Conservation (phyloP, 2,113 vertebrate species). For the Origma solitaria region DNA sequence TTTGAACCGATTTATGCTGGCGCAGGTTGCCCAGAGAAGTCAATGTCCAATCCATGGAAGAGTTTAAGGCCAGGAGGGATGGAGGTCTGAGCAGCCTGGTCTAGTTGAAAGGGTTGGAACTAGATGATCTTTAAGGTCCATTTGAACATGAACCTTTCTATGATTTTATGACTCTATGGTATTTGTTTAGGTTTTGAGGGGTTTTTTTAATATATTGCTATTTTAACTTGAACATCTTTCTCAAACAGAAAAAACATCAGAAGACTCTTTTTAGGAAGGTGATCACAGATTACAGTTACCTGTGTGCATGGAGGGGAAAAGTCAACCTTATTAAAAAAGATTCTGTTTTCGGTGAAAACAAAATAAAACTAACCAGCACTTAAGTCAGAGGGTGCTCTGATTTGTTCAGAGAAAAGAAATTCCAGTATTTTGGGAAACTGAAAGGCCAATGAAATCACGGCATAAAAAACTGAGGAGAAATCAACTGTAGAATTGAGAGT, state of each 20-base stretch:
- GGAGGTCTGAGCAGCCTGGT: not conserved
- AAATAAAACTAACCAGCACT: not conserved
- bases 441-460: not conserved
- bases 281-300: not conserved
- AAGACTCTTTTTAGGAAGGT: not conserved
- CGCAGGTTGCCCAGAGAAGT: not conserved
- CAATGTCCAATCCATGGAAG: fast-evolving
- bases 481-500: not conserved
- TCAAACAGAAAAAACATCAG: not conserved
- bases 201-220: not conserved
- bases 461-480: not conserved
- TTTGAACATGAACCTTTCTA: not conserved
- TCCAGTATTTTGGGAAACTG: not conserved
- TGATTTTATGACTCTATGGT: not conserved
- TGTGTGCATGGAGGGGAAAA: not conserved
- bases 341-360: not conserved
- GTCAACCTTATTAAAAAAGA: not conserved
- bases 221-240: not conserved
- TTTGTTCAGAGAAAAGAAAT: not conserved
- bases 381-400: not conserved
- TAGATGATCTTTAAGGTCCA: not conserved
- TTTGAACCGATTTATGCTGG: not conserved
- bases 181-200: not conserved
- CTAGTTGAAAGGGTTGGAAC: not conserved
- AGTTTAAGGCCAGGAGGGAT: not conserved